A percentile compares a stretch with the other conserved stretches of the same genome.
phyloP scores from a whole-genome alignment of 2,888 invertebrate species.

The Acrocyrtus sp. region DNA sequence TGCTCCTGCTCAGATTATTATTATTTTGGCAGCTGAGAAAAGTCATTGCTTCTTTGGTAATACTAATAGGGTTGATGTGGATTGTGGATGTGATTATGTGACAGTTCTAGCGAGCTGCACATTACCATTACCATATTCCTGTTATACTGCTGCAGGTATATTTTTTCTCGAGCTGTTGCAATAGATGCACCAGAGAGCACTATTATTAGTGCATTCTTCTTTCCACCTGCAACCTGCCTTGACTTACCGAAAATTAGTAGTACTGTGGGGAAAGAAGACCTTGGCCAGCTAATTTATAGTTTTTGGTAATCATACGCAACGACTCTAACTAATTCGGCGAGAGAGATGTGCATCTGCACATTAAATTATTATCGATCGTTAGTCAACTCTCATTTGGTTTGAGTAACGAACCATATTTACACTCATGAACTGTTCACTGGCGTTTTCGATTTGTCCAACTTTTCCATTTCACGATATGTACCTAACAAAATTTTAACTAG shows the following conservation, averaged over 20 bases:
- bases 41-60: background rate
- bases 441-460: background rate
- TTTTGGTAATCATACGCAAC: no score
- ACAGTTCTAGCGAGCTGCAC: conserved; percentile 32
- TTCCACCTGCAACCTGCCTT: background rate
- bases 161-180: no score
- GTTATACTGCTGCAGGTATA: no score
- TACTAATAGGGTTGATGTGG: conserved; percentile 9
- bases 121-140: conserved; percentile 13
- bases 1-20: background rate
- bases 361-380: background rate
- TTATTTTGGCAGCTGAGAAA: background rate
- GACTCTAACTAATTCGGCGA: no score
- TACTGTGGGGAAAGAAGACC: conserved; percentile 20
- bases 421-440: background rate
- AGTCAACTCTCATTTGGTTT: background rate
- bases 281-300: conserved; percentile 21
- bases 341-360: background rate
- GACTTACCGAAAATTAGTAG: conserved; percentile 31
- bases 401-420: background rate
- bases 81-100: conserved; percentile 41
- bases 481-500: no score
- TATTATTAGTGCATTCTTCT: conserved; percentile 1
- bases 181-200: no score
- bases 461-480: no score